phyloP scores from a whole-genome alignment of 2,888 invertebrate genomes.

The Bimastos eiseni region DNA sequence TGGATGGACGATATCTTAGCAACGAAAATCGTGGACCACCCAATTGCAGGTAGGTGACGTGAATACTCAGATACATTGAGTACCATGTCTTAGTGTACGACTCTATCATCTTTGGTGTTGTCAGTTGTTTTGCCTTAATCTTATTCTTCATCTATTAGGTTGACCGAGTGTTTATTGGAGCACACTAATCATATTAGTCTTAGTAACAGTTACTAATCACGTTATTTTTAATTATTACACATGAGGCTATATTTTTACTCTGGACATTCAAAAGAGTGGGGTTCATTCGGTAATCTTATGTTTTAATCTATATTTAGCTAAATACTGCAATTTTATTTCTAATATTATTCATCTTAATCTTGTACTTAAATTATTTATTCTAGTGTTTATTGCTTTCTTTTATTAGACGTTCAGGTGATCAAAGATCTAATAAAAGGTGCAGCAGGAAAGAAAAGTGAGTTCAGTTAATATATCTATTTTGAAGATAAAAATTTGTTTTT shows the following conservation, averaged over 20 bases:
- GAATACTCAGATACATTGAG: too few relatives aligned
- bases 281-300: neutral
- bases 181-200: neutral
- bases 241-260: neutral
- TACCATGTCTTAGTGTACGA: too few relatives aligned
- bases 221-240: too few relatives aligned
- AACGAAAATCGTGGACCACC: too few relatives aligned
- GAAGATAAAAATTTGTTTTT: neutral
- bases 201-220: too few relatives aligned
- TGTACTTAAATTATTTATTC: neutral
- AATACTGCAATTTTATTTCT: neutral
- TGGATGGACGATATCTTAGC: too few relatives aligned
- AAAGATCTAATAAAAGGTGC: constrained; percentile 40
- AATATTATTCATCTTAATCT: neutral
- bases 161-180: too few relatives aligned
- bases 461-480: neutral
- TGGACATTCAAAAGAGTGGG: neutral
- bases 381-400: neutral
- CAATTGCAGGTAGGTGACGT: too few relatives aligned
- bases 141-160: too few relatives aligned
- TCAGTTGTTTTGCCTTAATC: too few relatives aligned
- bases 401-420: constrained; percentile 38
- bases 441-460: constrained; percentile 38
- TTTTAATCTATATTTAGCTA: neutral
- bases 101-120: too few relatives aligned